A percentile compares a stretch with the other conserved stretches of the same genome.
Conservation (phyloP, 2,888 invertebrate genomes). For the Stictocephala bisonia region DNA sequence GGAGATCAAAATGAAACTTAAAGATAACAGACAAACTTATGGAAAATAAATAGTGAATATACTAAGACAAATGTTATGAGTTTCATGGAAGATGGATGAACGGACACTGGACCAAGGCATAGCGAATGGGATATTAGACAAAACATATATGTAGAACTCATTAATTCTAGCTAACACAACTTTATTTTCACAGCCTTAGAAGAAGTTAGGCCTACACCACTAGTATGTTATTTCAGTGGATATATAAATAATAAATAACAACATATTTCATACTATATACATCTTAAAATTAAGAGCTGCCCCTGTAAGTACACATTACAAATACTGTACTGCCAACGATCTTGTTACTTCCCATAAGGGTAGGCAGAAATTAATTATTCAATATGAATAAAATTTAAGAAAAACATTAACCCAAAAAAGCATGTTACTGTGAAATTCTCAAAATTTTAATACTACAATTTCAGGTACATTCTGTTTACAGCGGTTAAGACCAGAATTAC, state of each 20-base stretch:
- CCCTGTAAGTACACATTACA: conserved; percentile 25
- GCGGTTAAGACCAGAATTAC: no score
- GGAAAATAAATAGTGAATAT: no score
- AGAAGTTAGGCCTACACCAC: conserved; percentile 38
- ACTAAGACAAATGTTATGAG: no score
- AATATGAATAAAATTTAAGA: conserved; percentile 40
- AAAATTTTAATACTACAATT: no score
- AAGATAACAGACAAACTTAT: neutral
- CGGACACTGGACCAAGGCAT: no score
- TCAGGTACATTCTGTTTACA: no score
- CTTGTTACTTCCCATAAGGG: conserved; percentile 1
- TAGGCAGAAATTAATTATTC: conserved; percentile 18
- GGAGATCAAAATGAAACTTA: conserved; percentile 22
- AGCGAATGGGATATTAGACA: no score
- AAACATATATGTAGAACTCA: no score
- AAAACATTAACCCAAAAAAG: neutral
- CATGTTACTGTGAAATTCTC: neutral
- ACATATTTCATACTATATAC: conserved; percentile 10
- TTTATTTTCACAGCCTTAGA: conserved; percentile 28
- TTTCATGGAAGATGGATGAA: no score
- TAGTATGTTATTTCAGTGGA: no score
- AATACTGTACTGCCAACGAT: conserved; percentile 34
- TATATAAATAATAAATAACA: conserved; percentile 22
- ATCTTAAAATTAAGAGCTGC: neutral
- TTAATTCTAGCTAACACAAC: conserved; percentile 41